Evolutionary conservation across 2,113 vertebrate species (phyloP), one percentile per base, ranked within the genome.

Genomic region (Amblyopsis rosae): DNA sequence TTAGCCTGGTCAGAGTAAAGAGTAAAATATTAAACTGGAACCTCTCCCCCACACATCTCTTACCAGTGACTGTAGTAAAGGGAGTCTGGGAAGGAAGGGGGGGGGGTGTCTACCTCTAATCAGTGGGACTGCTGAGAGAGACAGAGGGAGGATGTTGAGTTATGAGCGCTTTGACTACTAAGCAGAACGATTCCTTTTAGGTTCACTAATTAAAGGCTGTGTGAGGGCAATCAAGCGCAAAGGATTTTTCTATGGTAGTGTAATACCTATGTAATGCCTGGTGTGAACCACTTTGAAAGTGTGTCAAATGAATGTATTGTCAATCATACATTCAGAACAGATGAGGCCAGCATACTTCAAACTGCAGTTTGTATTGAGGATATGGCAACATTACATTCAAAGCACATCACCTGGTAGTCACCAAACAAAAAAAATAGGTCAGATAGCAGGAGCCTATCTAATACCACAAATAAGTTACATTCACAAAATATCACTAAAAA

Each of bases 21-120:
- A 75, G 85, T 91, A 74, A 91, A 90, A 90, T 88, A 91, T 92
- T 91, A 91, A 92, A 85, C 90, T 79, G 86, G 88, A 90, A 90
- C 62, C 26, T 41, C 53, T 32, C 91, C 88, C 90, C 90, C 88
- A 88, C 88, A 76, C 79, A 87, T 77, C 68, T 66, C 71, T 77
- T 49, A 75, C 79, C 77, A 80, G 56, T 78, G 70, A 85, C 81
- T 78, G 62, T 67, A 51, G 85, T 86, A 84, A 75, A 73, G 85
- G 89, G 86, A 87, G 83, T 85, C 65, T 90, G 80, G 79, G 87
- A 84, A 82, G 77, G 79, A 75, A 79, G 59, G 64, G 69, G 58
- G 61, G 32, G 48, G 41, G 58, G 48, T 62, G 66, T 72, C 71
- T 59, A 81, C 70, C 69, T 84, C 81, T 86, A 83, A 89, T 90